phyloP scores from a whole-genome alignment of 1,140 invertebrate genomes.

The Papilio machaon region DNA sequence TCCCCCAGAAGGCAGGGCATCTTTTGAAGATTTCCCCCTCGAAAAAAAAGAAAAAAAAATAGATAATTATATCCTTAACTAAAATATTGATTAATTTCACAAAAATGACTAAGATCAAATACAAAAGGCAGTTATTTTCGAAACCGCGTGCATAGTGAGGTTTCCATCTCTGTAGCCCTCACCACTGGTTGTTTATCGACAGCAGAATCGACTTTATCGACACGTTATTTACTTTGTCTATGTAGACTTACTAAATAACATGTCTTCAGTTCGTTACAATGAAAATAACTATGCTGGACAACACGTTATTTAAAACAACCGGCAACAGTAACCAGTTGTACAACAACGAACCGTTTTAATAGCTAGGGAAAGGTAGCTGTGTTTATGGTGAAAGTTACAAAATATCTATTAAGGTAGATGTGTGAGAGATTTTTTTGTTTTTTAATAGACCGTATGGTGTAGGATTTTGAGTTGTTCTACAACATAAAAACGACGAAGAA shows the following conservation, averaged over 20 bases:
- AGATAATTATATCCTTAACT: too few relatives aligned
- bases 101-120: too few relatives aligned
- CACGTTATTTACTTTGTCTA: too few relatives aligned
- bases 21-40: too few relatives aligned
- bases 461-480: not conserved
- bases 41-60: too few relatives aligned
- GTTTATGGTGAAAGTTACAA: slow-evolving; percentile 10
- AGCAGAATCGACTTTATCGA: too few relatives aligned
- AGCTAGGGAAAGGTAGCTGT: not conserved
- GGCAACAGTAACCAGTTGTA: slow-evolving; percentile 1
- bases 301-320: not conserved
- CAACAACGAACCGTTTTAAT: not conserved
- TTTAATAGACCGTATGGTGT: not conserved
- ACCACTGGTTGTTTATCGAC: too few relatives aligned
- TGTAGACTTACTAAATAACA: not conserved
- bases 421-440: not conserved
- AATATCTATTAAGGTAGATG: slow-evolving; percentile 4
- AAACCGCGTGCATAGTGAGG: too few relatives aligned
- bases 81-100: too few relatives aligned
- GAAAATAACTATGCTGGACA: not conserved
- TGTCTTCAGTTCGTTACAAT: not conserved
- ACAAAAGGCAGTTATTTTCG: too few relatives aligned
- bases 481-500: not conserved
- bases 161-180: too few relatives aligned
- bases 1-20: too few relatives aligned